Evolutionary conservation across 2,888 invertebrate genomes (phyloP).

Genomic region (Ormyrus pomaceus): DNA sequence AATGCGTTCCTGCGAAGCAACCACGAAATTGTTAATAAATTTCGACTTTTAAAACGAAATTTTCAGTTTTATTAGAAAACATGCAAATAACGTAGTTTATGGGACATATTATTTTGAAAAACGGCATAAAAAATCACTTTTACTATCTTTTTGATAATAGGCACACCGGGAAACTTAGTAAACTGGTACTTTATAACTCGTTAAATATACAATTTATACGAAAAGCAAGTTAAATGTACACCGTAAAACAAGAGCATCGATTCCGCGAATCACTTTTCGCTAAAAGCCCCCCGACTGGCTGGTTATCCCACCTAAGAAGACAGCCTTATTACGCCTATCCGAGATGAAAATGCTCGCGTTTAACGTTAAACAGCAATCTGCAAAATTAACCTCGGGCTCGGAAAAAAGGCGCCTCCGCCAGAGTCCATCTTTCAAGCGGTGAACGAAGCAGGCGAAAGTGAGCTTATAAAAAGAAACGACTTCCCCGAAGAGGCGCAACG

Average conservation of each 20-base stretch:
- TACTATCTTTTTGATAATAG: too few relatives aligned
- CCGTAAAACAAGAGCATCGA: background rate
- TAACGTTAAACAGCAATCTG: constrained; percentile 1
- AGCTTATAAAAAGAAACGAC: background rate
- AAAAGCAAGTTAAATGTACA: background rate
- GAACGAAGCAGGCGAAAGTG: background rate
- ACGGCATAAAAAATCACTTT: too few relatives aligned
- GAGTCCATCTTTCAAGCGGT: too few relatives aligned
- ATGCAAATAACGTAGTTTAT: too few relatives aligned
- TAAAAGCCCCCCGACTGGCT: background rate
- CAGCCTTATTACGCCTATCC: background rate
- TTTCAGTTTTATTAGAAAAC: too few relatives aligned
- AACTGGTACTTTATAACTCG: background rate
- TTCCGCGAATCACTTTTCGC: background rate
- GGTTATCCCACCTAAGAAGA: background rate
- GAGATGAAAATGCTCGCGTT: background rate
- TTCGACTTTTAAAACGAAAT: too few relatives aligned
- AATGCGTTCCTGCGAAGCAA: too few relatives aligned
- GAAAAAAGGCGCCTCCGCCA: too few relatives aligned
- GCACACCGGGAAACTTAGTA: background rate
- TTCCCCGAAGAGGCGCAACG: too few relatives aligned
- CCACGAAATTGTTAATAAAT: too few relatives aligned
- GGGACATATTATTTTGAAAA: too few relatives aligned
- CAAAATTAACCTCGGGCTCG: background rate
- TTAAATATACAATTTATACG: background rate